Percentiles rank a stretch among this genome's conserved stretches.
phyloP scores from a whole-genome alignment of 2,888 invertebrate genomes.

The Villa cingulata region DNA sequence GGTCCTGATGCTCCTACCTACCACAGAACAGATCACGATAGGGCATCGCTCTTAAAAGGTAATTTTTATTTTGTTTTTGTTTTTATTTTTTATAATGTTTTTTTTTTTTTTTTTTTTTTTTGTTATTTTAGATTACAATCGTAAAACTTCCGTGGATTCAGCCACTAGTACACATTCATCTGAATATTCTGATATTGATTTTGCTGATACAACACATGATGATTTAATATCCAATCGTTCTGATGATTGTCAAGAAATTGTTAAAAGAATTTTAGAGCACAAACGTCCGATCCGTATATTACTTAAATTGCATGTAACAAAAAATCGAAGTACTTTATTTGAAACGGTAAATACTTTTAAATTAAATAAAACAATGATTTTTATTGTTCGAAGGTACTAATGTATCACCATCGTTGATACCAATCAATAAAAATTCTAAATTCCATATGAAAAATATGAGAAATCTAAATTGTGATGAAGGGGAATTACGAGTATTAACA shows the following conservation, averaged over 20 bases:
- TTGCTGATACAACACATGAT: constrained; percentile 23
- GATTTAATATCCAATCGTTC: constrained; percentile 32
- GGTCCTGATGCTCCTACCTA: constrained; percentile 96
- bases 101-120: not conserved
- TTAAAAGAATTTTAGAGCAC: constrained; percentile 51
- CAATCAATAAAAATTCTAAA: too few species aligned
- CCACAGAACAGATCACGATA: constrained; percentile 40
- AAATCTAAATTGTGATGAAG: too few species aligned
- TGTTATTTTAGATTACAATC: constrained; percentile 26
- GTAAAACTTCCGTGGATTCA: constrained; percentile 36
- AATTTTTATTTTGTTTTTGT: constrained; percentile 10
- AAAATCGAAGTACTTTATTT: constrained; percentile 68
- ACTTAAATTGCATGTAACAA: constrained; percentile 65
- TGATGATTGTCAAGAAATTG: constrained; percentile 38
- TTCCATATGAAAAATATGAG: too few species aligned
- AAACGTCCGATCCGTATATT: constrained; percentile 57
- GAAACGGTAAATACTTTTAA: constrained; percentile 56
- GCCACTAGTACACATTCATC: constrained; percentile 30
- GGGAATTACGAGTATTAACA: too few species aligned
- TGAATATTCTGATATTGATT: constrained; percentile 31
- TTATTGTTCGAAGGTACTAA: too few species aligned
- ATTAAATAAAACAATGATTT: too few species aligned
- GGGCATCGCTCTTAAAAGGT: constrained; percentile 38
- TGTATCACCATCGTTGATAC: too few species aligned
- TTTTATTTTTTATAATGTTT: not conserved